phyloP scores from a whole-genome alignment of 2,797 vertebrate genomes.

The Paramormyrops hopkinsi region DNA sequence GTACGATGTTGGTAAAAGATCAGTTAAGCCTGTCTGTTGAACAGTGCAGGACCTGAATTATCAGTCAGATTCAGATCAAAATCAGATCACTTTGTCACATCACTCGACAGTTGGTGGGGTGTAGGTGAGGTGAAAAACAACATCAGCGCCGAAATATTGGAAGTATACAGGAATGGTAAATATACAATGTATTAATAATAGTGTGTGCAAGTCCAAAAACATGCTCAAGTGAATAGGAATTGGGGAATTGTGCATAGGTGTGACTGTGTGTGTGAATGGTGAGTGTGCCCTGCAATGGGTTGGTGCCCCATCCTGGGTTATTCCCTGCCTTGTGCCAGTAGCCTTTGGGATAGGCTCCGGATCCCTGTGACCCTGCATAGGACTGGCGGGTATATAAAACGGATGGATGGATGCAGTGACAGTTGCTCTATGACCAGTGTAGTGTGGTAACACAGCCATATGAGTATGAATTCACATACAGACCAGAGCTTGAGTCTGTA shows the following conservation, averaged over 20 bases:
- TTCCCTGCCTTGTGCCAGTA: not conserved
- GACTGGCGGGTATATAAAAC: not conserved
- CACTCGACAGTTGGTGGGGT: not conserved
- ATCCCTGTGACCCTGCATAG: not conserved
- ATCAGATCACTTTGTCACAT: not conserved
- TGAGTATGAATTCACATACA: not conserved
- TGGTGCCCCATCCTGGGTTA: not conserved
- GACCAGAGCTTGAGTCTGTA: not conserved
- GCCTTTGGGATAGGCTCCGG: not conserved
- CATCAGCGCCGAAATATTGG: not conserved
- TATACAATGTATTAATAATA: not conserved
- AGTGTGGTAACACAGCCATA: not conserved
- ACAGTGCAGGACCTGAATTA: not conserved
- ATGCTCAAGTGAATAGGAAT: not conserved
- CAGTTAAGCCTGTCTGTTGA: not conserved
- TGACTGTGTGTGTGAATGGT: not conserved
- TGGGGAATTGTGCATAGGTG: not conserved
- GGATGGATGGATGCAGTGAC: not conserved
- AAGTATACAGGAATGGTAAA: not conserved
- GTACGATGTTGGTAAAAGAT: not conserved
- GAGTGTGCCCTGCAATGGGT: not conserved
- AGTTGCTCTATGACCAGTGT: not conserved
- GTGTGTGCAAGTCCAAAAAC: not conserved
- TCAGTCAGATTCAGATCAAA: not conserved
- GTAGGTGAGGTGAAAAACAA: not conserved